phyloP scores from a whole-genome alignment of 2,113 vertebrate genomes.

The Tricholaema leucomelas region DNA sequence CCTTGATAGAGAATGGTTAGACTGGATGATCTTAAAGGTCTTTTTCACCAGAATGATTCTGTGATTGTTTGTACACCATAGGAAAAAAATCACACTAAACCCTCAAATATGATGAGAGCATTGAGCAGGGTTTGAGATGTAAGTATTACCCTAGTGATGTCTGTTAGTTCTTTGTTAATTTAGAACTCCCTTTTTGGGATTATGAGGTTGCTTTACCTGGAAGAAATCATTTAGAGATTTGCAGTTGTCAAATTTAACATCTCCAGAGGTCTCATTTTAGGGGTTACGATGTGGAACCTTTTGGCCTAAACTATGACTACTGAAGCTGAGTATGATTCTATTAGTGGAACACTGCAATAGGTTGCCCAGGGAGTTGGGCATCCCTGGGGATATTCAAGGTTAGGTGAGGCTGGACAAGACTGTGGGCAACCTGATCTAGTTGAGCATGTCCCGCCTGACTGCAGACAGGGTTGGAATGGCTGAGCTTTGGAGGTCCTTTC shows the following conservation, averaged over 20 bases:
- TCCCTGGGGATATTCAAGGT: too few relatives aligned
- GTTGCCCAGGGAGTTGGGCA: too few relatives aligned
- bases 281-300: neutral
- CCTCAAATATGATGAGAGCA: neutral
- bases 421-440: too few relatives aligned
- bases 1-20: too few relatives aligned
- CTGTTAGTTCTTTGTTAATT: neutral
- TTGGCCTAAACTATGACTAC: neutral
- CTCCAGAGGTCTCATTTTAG: neutral
- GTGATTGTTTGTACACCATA: too few relatives aligned
- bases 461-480: too few relatives aligned
- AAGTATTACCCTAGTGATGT: neutral
- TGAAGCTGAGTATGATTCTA: neutral
- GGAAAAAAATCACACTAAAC: neutral
- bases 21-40: too few relatives aligned
- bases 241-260: neutral
- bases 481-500: too few relatives aligned
- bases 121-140: neutral
- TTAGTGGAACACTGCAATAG: too few relatives aligned
- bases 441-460: too few relatives aligned
- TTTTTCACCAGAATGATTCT: too few relatives aligned
- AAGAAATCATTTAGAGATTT: neutral
- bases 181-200: neutral
- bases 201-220: neutral
- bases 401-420: too few relatives aligned